A percentile compares a stretch with the other conserved stretches of the same genome.
Evolutionary conservation across 64 coral and sea anemone genomes (phyloP).

Genomic region (Stichodactyla mertensii): DNA sequence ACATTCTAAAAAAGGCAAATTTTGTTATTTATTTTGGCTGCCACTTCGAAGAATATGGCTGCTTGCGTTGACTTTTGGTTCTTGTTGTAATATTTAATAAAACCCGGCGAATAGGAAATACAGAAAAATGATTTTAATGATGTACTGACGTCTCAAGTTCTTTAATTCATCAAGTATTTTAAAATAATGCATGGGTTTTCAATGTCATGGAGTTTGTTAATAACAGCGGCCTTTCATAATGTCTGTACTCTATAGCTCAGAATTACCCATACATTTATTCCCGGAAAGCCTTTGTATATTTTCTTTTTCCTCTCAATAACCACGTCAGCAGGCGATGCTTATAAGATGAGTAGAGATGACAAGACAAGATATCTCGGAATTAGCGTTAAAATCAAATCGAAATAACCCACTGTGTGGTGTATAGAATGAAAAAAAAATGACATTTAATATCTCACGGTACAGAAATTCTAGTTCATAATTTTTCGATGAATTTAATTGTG

Average conservation of each 20-base stretch:
- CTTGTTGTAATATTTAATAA: too few relatives aligned
- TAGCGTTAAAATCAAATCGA: constrained; percentile 3
- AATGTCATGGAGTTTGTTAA: background rate
- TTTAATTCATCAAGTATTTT: background rate
- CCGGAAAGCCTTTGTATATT: background rate
- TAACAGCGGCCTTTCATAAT: too few relatives aligned
- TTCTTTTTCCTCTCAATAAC: background rate
- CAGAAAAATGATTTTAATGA: too few relatives aligned
- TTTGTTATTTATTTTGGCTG: background rate
- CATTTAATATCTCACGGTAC: background rate
- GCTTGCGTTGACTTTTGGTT: too few relatives aligned
- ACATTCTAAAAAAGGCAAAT: background rate
- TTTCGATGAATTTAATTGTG: background rate
- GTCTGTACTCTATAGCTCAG: too few relatives aligned
- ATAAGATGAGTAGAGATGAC: background rate
- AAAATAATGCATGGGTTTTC: background rate
- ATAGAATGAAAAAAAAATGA: background rate
- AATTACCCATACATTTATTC: too few relatives aligned
- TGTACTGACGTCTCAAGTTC: background rate
- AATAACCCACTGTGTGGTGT: background rate
- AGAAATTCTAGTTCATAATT: background rate
- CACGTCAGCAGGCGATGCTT: background rate
- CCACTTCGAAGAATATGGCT: background rate
- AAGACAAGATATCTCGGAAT: background rate
- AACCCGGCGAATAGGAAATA: too few relatives aligned